Percentiles rank a stretch among this genome's conserved stretches.
Conservation (phyloP, 2,888 invertebrate genomes). For the Phlogophora meticulosa region DNA sequence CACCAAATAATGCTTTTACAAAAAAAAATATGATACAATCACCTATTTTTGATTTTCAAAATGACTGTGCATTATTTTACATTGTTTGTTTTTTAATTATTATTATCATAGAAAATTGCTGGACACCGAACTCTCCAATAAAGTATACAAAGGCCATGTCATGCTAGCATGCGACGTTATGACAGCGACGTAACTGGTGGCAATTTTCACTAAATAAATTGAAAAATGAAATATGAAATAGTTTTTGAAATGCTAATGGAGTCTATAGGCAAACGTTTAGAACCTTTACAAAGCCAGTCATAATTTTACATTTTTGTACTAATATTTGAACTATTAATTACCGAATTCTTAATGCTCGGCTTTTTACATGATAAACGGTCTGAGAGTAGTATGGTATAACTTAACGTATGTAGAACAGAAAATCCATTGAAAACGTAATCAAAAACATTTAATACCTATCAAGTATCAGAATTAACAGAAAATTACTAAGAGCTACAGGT, state of each 20-base stretch:
- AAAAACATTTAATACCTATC: constrained; percentile 6
- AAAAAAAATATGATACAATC: too few species aligned
- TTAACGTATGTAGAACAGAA: neutral
- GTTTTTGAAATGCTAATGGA: constrained; percentile 10
- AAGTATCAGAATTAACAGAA: too few species aligned
- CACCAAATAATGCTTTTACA: too few species aligned
- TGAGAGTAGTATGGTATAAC: neutral
- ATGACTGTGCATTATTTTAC: neutral
- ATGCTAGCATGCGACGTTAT: neutral
- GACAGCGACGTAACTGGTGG: constrained; percentile 1
- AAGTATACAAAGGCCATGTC: constrained; percentile 6
- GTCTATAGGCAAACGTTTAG: neutral
- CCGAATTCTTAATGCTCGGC: neutral
- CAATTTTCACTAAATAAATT: constrained; percentile 12
- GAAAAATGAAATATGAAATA: constrained; percentile 15
- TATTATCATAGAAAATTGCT: neutral
- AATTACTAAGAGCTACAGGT: too few species aligned
- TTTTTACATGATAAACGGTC: constrained; percentile 8
- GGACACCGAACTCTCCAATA: constrained; percentile 2
- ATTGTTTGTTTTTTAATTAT: neutral
- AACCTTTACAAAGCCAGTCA: neutral
- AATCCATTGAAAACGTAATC: neutral
- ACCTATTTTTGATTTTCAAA: too few species aligned
- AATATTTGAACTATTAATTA: neutral
- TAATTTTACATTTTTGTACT: constrained; percentile 5